Evolutionary conservation across 2,888 invertebrate species (phyloP).

Genomic region (Cryptophagus acutangulus): DNA sequence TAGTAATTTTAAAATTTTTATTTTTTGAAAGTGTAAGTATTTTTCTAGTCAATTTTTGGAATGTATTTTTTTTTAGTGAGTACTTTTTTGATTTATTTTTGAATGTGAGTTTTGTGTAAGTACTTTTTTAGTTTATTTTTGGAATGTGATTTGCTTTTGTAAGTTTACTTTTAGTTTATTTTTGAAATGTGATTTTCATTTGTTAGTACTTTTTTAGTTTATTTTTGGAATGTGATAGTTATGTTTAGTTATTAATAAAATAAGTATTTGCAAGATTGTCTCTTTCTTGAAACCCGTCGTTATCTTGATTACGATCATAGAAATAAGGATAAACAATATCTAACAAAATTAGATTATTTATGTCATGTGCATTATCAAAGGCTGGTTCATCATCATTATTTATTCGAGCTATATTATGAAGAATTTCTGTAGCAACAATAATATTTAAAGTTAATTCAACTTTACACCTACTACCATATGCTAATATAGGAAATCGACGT

Average conservation of each 20-base stretch:
- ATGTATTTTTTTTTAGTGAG: too few relatives aligned
- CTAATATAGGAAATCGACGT: conserved; percentile 17
- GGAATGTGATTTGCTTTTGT: too few relatives aligned
- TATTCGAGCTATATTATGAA: neutral
- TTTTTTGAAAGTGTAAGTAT: too few relatives aligned
- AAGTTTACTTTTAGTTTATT: too few relatives aligned
- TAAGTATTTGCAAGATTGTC: neutral
- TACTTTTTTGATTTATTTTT: too few relatives aligned
- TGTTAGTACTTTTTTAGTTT: neutral
- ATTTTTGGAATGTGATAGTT: neutral
- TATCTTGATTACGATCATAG: too few relatives aligned
- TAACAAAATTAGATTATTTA: neutral
- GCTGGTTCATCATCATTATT: neutral
- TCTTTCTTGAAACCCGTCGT: neutral
- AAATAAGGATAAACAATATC: neutral
- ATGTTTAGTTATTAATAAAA: too few relatives aligned
- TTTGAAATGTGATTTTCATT: neutral
- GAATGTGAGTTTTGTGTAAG: too few relatives aligned
- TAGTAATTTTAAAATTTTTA: too few relatives aligned
- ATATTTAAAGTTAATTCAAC: neutral
- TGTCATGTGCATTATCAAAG: neutral
- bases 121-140: too few relatives aligned
- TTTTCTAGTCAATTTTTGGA: too few relatives aligned
- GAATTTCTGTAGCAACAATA: neutral
- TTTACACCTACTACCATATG: neutral